phyloP scores from a whole-genome alignment of 2,113 vertebrate genomes.

The Pseudorasbora parva region DNA sequence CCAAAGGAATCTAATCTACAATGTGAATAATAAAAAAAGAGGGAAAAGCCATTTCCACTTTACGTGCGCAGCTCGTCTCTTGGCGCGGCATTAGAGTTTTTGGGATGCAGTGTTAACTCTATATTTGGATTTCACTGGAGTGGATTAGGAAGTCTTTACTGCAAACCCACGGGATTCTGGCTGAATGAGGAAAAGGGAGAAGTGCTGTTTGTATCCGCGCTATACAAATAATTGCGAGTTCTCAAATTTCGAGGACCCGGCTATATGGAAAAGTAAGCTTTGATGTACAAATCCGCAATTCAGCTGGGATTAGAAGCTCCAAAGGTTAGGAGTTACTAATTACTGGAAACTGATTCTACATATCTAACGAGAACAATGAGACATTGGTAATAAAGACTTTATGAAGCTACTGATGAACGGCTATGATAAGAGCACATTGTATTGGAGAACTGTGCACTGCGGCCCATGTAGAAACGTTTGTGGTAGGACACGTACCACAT shows the following conservation, averaged over 20 bases:
- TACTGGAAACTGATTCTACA: conserved; percentile 80
- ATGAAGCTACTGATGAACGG: conserved; percentile 70
- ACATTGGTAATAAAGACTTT: conserved; percentile 76
- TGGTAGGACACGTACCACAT: neutral
- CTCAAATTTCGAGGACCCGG: conserved; percentile 79
- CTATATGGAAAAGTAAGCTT: conserved; percentile 77
- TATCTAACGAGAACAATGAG: conserved; percentile 77
- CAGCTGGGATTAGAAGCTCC: conserved; percentile 80
- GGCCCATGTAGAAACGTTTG: neutral
- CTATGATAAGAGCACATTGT: conserved; percentile 63
- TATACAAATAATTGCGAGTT: conserved; percentile 83
- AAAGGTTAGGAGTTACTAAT: conserved; percentile 84
- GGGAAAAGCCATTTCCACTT: conserved; percentile 59
- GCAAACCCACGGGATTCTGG: conserved; percentile 80
- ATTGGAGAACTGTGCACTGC: neutral
- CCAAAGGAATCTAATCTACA: conserved; percentile 69
- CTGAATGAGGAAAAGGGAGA: conserved; percentile 77
- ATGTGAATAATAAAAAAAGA: conserved; percentile 47
- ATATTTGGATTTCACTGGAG: conserved; percentile 80
- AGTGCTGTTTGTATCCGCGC: conserved; percentile 75
- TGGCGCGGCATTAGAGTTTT: conserved; percentile 72
- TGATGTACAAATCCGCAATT: conserved; percentile 85
- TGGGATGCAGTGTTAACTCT: conserved; percentile 73
- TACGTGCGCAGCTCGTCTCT: conserved; percentile 63
- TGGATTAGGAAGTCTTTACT: conserved; percentile 80